A percentile compares a stretch with the other conserved stretches of the same genome.
These are phyloP conservation scores for Liasis olivaceus DNA, from an alignment of 2,797 vertebrate species.

Conservation along the genomic window DNA sequence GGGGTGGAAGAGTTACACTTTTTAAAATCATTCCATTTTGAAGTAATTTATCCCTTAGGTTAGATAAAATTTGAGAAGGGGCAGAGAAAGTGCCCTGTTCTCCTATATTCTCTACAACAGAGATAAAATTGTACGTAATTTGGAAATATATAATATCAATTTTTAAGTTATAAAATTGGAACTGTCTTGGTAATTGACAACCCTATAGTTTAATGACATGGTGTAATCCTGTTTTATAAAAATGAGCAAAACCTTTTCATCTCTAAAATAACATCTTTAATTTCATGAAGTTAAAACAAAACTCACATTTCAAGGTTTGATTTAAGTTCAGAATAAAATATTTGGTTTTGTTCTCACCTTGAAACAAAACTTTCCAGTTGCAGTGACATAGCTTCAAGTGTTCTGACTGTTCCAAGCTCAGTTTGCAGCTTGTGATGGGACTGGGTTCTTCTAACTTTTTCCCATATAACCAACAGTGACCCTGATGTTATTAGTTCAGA, in stretches of 20 bases:
- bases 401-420: neutral
- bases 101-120: neutral
- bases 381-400: neutral
- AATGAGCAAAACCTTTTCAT: neutral
- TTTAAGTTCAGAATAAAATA: neutral
- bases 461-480: neutral
- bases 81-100: neutral
- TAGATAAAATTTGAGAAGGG: neutral
- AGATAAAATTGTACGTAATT: neutral
- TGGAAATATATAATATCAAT: neutral
- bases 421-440: neutral
- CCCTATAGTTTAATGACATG: neutral
- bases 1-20: constrained; percentile 38
- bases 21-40: constrained; percentile 23
- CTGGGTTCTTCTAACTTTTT: neutral
- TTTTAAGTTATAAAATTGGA: neutral
- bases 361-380: neutral
- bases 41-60: constrained; percentile 11
- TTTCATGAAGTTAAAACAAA: neutral
- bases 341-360: neutral
- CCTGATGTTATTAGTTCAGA: neutral
- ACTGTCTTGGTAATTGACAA: neutral
- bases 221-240: neutral
- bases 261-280: neutral
- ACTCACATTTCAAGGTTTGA: neutral